Base-by-base conservation (phyloP, 2,113 vertebrate species). In the Apaloderma vittatum region DNA sequence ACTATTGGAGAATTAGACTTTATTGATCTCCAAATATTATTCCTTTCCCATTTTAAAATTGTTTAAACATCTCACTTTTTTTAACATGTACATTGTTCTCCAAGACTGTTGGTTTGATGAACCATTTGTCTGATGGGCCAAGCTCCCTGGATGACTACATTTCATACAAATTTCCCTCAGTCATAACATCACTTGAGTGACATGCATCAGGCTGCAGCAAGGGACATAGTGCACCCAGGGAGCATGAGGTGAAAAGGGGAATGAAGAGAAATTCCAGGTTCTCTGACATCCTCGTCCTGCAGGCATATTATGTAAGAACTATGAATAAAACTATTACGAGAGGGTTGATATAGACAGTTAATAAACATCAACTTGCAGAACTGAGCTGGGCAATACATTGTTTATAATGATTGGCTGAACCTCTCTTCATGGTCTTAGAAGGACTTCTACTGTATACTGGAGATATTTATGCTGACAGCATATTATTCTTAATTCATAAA, bases 51-150 rank as follows among this genome's bases (percentile, higher is more conserved):
- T 36, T 49, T 67, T 34, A 67, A 94, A 86, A 58, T 5, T 48
- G 2, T 12, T 32, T 73, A 72, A 86, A 73, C 5, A 59, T 2
- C 0, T 9, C 3, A 9, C 24, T 17, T n/a, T 80, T 40, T 51
- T 49, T 23, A 23, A 34, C 0, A 0, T 34, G 22, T 7, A 46
- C 2, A 24, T 11, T n/a, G 6, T 49, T 73, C 61, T 62, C 26
- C 43, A 83, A 54, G 27, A 54, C 51, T 3, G 8, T 10, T 20
- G 29, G 6, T 37, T 43, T 66, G 36, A 68, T 52, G 43, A 8
- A 11, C 9, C 36, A 37, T 66, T 48, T 86, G 7, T 61, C 67
- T 75, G 26, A 78, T 24, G 3, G 6, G 15, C 15, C 57, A 79
- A 15, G 54, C 20, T 93, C 52, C 37, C n/a, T 3, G 2, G 18